phyloP scores from a whole-genome alignment of 2,113 vertebrate genomes.

The Amphiprion percula region DNA sequence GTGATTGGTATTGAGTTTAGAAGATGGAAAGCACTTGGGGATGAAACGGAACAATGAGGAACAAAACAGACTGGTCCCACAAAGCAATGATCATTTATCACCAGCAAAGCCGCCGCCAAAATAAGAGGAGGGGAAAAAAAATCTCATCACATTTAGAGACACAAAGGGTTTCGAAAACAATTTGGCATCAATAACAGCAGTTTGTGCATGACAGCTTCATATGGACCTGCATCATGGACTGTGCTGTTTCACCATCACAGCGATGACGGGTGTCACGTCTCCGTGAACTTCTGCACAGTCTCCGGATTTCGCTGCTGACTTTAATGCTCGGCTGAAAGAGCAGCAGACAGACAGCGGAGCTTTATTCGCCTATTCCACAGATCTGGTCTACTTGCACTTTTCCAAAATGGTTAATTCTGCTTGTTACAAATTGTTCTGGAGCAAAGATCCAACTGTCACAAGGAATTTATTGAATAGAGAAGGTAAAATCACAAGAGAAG shows the following conservation, averaged over 20 bases:
- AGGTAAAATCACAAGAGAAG: constrained; percentile 33
- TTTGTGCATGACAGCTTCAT: constrained; percentile 9
- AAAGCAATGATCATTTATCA: constrained; percentile 47
- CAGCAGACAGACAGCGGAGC: constrained; percentile 4
- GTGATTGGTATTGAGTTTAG: not conserved
- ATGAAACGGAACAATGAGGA: constrained; percentile 31
- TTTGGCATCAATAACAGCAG: constrained; percentile 16
- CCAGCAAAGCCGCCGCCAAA: constrained; percentile 32
- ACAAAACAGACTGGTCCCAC: constrained; percentile 14
- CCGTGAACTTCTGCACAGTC: constrained; percentile 1
- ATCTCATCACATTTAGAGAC: constrained; percentile 33
- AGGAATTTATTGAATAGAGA: constrained; percentile 15
- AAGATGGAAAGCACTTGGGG: constrained; percentile 54
- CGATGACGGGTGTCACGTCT: constrained; percentile 22
- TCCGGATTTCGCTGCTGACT: constrained; percentile 8
- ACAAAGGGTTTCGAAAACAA: constrained; percentile 36
- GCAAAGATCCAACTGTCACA: constrained; percentile 12
- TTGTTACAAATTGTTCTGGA: constrained; percentile 14
- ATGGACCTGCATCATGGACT: constrained; percentile 3
- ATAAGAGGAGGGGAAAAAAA: not conserved
- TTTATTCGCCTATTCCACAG: not conserved
- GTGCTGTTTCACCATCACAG: constrained; percentile 1
- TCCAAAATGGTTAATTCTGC: constrained; percentile 16
- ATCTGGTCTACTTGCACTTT: not conserved
- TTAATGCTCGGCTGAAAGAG: constrained; percentile 25